Conservation (phyloP, 2,113 vertebrate species). For the western clawed frog (Xenopus tropicalis) region UCB_Xtro_10.0 CM004448.2:90064001-90064500, state of each 20-base stretch:
- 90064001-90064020: slow-evolving; percentile 78
- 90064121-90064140: slow-evolving; percentile 69
- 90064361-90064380: too few relatives aligned
- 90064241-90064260: slow-evolving; percentile 72
- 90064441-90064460: too few relatives aligned
- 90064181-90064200: slow-evolving; percentile 72
- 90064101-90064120: slow-evolving; percentile 69
- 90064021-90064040: too few relatives aligned
- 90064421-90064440: too few relatives aligned
- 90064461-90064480: background rate
- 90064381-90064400: too few relatives aligned
- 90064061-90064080: slow-evolving; percentile 76
- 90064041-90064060: slow-evolving; percentile 64
- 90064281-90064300: too few relatives aligned
- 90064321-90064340: too few relatives aligned
- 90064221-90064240: slow-evolving; percentile 72
- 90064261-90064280: slow-evolving; percentile 66
- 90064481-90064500: too few relatives aligned
- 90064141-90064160: slow-evolving; percentile 58
- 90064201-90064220: slow-evolving; percentile 78
- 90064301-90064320: too few relatives aligned
- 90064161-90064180: slow-evolving; percentile 71
- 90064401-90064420: too few relatives aligned
- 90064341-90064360: too few relatives aligned
- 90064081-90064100: slow-evolving; percentile 70